Percentiles rank a stretch among this genome's conserved stretches.
Evolutionary conservation across 2,888 invertebrate species (phyloP).

Genomic region (Leptogaster cylindrica): DNA sequence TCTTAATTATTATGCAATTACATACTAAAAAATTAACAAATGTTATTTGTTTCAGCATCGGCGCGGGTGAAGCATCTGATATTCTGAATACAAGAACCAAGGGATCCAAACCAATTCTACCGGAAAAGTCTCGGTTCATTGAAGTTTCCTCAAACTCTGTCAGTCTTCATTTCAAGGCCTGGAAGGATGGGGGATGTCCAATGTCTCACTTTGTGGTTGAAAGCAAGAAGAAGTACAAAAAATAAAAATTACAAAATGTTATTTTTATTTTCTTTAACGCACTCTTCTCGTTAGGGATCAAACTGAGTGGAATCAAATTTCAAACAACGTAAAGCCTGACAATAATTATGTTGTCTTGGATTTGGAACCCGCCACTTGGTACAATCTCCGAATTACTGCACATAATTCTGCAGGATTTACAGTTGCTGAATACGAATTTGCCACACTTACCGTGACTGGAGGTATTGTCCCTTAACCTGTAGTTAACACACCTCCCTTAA

Average conservation of each 20-base stretch:
- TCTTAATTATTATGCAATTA: neutral
- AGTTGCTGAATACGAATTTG: constrained; percentile 94
- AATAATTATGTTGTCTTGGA: constrained; percentile 91
- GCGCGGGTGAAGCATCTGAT: constrained; percentile 89
- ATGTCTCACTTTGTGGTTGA: constrained; percentile 95
- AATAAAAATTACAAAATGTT: neutral
- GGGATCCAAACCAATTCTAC: constrained; percentile 91
- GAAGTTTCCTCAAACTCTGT: constrained; percentile 93
- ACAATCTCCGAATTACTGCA: constrained; percentile 87
- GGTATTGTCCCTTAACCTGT: no score
- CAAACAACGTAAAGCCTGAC: constrained; percentile 89
- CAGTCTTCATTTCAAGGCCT: constrained; percentile 87
- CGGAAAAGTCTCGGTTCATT: constrained; percentile 88
- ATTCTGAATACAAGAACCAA: constrained; percentile 88
- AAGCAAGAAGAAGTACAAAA: constrained; percentile 83
- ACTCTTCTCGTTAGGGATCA: constrained; percentile 70
- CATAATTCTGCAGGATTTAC: constrained; percentile 96
- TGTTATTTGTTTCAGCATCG: constrained; percentile 70
- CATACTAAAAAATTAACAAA: neutral
- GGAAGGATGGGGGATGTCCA: constrained; percentile 94
- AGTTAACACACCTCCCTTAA: no score
- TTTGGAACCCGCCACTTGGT: constrained; percentile 93
- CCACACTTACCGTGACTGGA: constrained; percentile 91
- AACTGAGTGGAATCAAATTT: constrained; percentile 92
- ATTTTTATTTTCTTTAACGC: constrained; percentile 22